phyloP scores from a whole-genome alignment of 1,140 invertebrate species.

The Cataglyphis hispanica region DNA sequence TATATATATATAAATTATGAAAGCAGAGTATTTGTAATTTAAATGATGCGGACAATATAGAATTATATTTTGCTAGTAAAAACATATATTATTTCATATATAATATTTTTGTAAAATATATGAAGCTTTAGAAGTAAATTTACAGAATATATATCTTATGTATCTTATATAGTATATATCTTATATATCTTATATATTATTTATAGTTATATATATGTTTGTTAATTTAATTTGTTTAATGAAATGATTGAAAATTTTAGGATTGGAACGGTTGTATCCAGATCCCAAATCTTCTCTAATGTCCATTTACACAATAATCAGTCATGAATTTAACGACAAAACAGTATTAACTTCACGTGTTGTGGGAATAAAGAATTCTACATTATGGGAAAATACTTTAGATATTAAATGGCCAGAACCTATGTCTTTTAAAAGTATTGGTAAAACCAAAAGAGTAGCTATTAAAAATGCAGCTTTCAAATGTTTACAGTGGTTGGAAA shows the following conservation, averaged over 20 bases:
- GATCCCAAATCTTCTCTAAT: conserved; percentile 57
- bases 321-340: conserved; percentile 60
- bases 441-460: conserved; percentile 71
- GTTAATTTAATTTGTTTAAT: neutral
- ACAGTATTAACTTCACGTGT: conserved; percentile 31
- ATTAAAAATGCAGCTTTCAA: conserved; percentile 66
- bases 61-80: neutral
- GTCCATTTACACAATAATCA: conserved; percentile 68
- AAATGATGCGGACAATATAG: neutral
- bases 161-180: neutral
- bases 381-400: conserved; percentile 67
- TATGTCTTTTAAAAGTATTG: conserved; percentile 67
- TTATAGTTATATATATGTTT: neutral
- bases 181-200: neutral
- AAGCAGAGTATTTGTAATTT: neutral
- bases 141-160: neutral
- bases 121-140: neutral
- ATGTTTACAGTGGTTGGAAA: conserved; percentile 79
- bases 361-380: neutral
- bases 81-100: neutral
- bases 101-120: neutral
- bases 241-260: conserved; percentile 69
- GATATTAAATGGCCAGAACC: conserved; percentile 79
- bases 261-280: conserved; percentile 67
- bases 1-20: neutral